phyloP scores from a whole-genome alignment of 2,888 invertebrate species.

The Hydraecia micacea region DNA sequence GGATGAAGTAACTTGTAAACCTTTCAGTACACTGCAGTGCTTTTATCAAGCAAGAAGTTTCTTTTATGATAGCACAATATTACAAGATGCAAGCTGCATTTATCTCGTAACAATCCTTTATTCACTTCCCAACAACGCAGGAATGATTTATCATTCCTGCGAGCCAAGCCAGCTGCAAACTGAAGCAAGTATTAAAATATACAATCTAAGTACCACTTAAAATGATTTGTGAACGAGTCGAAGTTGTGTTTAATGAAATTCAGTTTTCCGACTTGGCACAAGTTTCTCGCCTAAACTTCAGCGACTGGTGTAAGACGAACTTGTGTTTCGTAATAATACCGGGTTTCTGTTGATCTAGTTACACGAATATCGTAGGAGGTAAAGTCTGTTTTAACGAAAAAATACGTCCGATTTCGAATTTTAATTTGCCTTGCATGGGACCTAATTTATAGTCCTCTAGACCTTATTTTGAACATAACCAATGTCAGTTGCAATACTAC shows the following conservation, averaged over 20 bases:
- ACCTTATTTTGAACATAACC: no score
- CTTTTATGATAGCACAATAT: neutral
- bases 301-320: conserved; percentile 23
- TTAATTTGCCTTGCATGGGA: no score
- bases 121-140: conserved; percentile 9
- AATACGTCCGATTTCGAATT: neutral
- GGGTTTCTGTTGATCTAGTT: conserved; percentile 14
- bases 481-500: neutral
- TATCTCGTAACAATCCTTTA: conserved; percentile 14
- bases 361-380: neutral
- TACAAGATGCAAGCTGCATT: conserved; percentile 4
- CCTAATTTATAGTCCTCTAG: no score
- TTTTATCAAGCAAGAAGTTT: neutral
- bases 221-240: conserved; percentile 56
- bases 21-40: neutral
- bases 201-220: conserved; percentile 49
- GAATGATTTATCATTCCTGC: conserved; percentile 32
- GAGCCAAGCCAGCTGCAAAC: conserved; percentile 30
- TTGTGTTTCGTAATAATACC: conserved; percentile 23
- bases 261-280: conserved; percentile 43
- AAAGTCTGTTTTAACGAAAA: neutral
- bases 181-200: conserved; percentile 50
- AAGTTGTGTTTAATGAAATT: conserved; percentile 62
- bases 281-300: conserved; percentile 44
- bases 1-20: neutral